phyloP scores from a whole-genome alignment of 2,113 vertebrate genomes.

The Calonectris borealis region DNA sequence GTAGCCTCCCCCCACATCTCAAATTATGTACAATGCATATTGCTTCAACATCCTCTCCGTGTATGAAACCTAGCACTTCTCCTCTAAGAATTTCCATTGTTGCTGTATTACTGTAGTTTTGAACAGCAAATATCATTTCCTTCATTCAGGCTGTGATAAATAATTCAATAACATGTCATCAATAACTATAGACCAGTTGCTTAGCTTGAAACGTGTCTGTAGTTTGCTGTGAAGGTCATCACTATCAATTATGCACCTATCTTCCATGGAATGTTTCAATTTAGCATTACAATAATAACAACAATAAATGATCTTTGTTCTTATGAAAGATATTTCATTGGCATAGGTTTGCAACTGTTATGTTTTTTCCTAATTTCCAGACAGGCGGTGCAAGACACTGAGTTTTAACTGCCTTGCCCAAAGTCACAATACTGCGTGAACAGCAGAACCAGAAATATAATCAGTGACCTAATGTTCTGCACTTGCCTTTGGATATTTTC shows the following conservation, averaged over 20 bases:
- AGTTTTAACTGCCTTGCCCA: background rate
- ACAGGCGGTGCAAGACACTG: background rate
- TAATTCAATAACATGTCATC: conserved; percentile 79
- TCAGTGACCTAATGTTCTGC: conserved; percentile 5
- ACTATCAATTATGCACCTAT: conserved; percentile 65
- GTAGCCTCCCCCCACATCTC: conserved; percentile 12
- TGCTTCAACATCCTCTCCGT: background rate
- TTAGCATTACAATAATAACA: conserved; percentile 17
- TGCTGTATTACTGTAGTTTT: conserved; percentile 22
- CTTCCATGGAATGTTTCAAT: conserved; percentile 47
- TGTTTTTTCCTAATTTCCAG: background rate
- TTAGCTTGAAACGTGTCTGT: conserved; percentile 67
- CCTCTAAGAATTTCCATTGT: conserved; percentile 18
- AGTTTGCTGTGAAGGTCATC: conserved; percentile 62
- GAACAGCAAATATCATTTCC: conserved; percentile 70
- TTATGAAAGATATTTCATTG: background rate
- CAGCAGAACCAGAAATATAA: conserved; percentile 1
- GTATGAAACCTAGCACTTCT: background rate
- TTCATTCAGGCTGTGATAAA: conserved; percentile 73
- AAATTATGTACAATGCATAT: background rate
- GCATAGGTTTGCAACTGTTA: background rate
- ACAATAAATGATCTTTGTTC: conserved; percentile 5
- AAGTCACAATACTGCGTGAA: background rate
- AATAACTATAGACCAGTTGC: conserved; percentile 77
- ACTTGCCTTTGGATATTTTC: conserved; percentile 29